Evolutionary conservation across 1,140 invertebrate species (phyloP).

Genomic region (Scaptomyza montana): DNA sequence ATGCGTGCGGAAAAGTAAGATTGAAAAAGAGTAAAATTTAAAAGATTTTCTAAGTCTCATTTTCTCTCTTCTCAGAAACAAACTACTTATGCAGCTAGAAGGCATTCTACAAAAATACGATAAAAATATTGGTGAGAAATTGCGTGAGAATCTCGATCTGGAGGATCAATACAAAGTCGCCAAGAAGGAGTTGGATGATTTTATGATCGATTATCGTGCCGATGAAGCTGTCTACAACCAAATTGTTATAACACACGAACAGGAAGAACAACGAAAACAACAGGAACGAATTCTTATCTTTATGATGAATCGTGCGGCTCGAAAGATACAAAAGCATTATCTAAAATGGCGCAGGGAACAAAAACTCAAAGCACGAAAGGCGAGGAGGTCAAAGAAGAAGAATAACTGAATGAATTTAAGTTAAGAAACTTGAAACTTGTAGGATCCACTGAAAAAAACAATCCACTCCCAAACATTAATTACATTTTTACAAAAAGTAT

Average conservation of each 20-base stretch:
- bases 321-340: conserved; percentile 66
- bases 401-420: conserved; percentile 2
- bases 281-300: conserved; percentile 60
- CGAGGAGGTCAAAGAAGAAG: conserved; percentile 60
- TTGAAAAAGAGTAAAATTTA: too few species aligned
- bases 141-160: conserved; percentile 51
- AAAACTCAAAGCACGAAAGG: conserved; percentile 36
- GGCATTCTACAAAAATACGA: conserved; percentile 51
- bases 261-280: conserved; percentile 56
- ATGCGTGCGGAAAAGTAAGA: conserved; percentile 58
- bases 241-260: conserved; percentile 56
- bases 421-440: too few species aligned
- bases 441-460: too few species aligned
- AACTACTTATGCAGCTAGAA: conserved; percentile 54
- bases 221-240: conserved; percentile 60
- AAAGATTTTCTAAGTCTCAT: too few species aligned
- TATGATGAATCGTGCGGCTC: conserved; percentile 72
- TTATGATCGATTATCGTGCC: conserved; percentile 51
- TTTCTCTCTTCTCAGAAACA: conserved; percentile 38
- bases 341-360: conserved; percentile 65
- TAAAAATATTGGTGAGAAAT: conserved; percentile 38
- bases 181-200: conserved; percentile 52
- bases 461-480: too few species aligned
- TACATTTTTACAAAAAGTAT: too few species aligned
- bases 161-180: conserved; percentile 53